Evolutionary conservation across 64 coral and sea anemone species (phyloP).

Genomic region (Montipora foliosa): DNA sequence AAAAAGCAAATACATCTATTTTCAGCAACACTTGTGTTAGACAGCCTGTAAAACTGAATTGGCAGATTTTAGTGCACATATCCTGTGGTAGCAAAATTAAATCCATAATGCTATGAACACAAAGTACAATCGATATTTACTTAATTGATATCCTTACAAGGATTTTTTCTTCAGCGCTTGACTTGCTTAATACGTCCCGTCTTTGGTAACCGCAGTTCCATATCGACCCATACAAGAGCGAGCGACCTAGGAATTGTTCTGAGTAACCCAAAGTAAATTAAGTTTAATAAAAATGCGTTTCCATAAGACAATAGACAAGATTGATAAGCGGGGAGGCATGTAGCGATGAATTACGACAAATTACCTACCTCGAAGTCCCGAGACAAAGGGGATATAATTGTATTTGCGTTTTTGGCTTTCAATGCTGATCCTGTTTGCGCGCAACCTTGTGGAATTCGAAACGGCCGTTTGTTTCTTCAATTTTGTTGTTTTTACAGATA

Average conservation of each 20-base stretch:
- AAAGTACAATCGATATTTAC: slow-evolving; percentile 4
- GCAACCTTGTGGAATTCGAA: slow-evolving; percentile 25
- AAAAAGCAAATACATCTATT: not conserved
- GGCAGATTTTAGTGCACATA: not conserved
- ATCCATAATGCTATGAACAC: not conserved
- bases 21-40: not conserved
- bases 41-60: not conserved
- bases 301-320: not conserved
- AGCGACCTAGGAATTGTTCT: slow-evolving; percentile 29
- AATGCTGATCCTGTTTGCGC: slow-evolving; percentile 25
- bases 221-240: not conserved
- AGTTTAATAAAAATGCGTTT: slow-evolving; percentile 17
- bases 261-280: slow-evolving; percentile 28
- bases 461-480: not conserved
- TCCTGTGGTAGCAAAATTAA: not conserved
- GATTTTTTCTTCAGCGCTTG: slow-evolving; percentile 21
- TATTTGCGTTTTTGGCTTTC: not conserved
- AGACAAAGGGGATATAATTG: slow-evolving; percentile 18
- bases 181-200: not conserved
- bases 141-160: slow-evolving; percentile 16
- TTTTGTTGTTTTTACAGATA: slow-evolving; percentile 32
- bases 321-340: not conserved
- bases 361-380: not conserved
- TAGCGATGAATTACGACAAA: not conserved
- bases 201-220: no score